These are phyloP conservation scores for Catalaphyllia jardinei DNA, from an alignment of 64 coral and sea anemone genomes.

Conservation along the genomic window DNA sequence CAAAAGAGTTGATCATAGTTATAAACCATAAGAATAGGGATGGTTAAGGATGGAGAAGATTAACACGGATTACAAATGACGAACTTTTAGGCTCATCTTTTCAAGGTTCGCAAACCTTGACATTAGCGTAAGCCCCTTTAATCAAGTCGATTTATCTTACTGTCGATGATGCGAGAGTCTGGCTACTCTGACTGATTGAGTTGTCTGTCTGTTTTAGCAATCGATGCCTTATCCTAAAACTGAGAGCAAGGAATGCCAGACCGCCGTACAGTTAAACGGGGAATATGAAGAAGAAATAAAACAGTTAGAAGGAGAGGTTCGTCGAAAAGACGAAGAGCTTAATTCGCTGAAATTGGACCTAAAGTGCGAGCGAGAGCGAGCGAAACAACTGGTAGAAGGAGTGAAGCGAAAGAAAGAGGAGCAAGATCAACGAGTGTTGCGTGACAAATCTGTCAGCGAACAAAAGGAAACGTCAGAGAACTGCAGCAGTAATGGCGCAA, in stretches of 20 bases:
- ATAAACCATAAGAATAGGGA: too few species aligned
- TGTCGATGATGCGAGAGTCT: too few species aligned
- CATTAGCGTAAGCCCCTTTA: too few species aligned
- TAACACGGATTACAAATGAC: too few species aligned
- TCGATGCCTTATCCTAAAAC: not conserved
- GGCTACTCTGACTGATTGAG: too few species aligned
- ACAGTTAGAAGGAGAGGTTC: constrained; percentile 40
- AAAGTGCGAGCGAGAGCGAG: constrained; percentile 42
- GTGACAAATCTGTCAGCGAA: constrained; percentile 39
- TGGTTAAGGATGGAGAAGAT: too few species aligned
- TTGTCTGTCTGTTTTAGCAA: not conserved
- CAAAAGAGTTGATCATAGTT: too few species aligned
- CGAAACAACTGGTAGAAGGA: constrained; percentile 20
- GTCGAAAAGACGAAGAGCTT: constrained; percentile 34
- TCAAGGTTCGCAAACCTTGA: too few species aligned
- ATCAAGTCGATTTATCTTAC: too few species aligned
- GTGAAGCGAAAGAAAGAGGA: constrained; percentile 20
- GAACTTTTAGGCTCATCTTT: too few species aligned
- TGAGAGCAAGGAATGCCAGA: constrained; percentile 17
- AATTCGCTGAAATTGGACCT: constrained; percentile 34
- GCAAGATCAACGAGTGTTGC: constrained; percentile 41
- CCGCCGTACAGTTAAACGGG: not conserved
- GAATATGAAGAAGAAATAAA: constrained; percentile 27
- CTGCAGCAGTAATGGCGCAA: constrained; percentile 4
- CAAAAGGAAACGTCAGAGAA: constrained; percentile 33